Percentiles rank a stretch among this genome's conserved stretches.
phyloP scores from a whole-genome alignment of 1,140 invertebrate species.

The Acromyrmex heyeri region DNA sequence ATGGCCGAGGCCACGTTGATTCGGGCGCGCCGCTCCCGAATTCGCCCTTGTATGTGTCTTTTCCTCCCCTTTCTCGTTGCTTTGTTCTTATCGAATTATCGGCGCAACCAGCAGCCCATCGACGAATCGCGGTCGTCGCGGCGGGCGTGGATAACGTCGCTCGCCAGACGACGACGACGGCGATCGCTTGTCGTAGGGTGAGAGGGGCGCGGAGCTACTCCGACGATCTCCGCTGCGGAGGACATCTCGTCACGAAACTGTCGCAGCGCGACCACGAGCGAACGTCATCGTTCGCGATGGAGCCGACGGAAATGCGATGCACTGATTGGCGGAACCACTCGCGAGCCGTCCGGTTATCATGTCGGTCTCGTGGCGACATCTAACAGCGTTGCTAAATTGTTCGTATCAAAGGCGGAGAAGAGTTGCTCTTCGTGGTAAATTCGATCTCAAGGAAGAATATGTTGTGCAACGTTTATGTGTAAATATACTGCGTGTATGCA shows the following conservation, averaged over 20 bases:
- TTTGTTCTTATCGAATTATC: slow-evolving; percentile 12
- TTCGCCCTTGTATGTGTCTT: too few relatives aligned
- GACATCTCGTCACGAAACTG: slow-evolving; percentile 59
- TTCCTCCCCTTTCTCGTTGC: neutral
- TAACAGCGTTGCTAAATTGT: neutral
- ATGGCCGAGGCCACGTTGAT: slow-evolving; percentile 44
- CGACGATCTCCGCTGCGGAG: slow-evolving; percentile 14
- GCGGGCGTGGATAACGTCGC: neutral
- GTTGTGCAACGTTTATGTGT: too few relatives aligned
- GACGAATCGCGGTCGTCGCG: slow-evolving; percentile 20
- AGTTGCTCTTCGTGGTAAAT: neutral
- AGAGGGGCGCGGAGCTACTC: neutral
- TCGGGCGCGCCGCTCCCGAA: slow-evolving; percentile 29
- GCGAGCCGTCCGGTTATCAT: neutral
- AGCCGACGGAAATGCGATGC: slow-evolving; percentile 13
- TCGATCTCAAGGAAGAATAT: too few relatives aligned
- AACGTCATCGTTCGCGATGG: slow-evolving; percentile 21
- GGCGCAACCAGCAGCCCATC: neutral
- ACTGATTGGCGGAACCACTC: slow-evolving; percentile 7
- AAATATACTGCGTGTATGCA: too few relatives aligned
- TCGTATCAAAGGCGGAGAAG: neutral
- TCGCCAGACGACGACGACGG: slow-evolving; percentile 5
- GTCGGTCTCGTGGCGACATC: slow-evolving; percentile 12
- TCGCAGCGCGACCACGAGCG: neutral
- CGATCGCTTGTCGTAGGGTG: neutral